Conservation (phyloP, 2,888 invertebrate species). For the Ernsta delagoae region DNA sequence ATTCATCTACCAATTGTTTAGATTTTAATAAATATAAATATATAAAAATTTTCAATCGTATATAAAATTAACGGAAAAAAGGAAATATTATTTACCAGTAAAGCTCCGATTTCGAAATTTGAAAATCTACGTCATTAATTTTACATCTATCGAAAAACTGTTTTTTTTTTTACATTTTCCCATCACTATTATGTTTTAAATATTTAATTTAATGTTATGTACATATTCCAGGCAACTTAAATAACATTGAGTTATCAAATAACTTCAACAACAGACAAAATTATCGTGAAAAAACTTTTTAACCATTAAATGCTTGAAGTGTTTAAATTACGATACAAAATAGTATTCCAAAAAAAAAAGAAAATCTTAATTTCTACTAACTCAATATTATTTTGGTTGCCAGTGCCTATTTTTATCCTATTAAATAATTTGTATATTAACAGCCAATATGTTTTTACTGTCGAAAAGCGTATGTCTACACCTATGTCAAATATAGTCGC, state of each 20-base stretch:
- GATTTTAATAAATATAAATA: constrained; percentile 67
- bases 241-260: constrained; percentile 45
- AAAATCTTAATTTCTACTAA: neutral
- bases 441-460: constrained; percentile 72
- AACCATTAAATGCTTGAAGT: neutral
- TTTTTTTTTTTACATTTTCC: constrained; percentile 32
- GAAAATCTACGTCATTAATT: constrained; percentile 47
- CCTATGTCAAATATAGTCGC: constrained; percentile 55
- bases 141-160: constrained; percentile 42
- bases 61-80: constrained; percentile 34
- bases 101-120: constrained; percentile 68
- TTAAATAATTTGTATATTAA: constrained; percentile 50
- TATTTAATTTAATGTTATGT: constrained; percentile 17
- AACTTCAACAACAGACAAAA: neutral
- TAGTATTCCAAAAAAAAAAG: neutral
- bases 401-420: neutral
- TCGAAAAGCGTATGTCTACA: constrained; percentile 59
- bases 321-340: neutral
- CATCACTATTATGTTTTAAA: constrained; percentile 10
- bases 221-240: constrained; percentile 4
- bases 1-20: constrained; percentile 49
- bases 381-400: constrained; percentile 14
- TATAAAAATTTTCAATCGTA: constrained; percentile 52
- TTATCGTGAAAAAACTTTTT: neutral
- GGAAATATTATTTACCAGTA: constrained; percentile 50